Evolutionary conservation across 2,888 invertebrate species (phyloP).

Genomic region (Caenorhabditis sp.): DNA sequence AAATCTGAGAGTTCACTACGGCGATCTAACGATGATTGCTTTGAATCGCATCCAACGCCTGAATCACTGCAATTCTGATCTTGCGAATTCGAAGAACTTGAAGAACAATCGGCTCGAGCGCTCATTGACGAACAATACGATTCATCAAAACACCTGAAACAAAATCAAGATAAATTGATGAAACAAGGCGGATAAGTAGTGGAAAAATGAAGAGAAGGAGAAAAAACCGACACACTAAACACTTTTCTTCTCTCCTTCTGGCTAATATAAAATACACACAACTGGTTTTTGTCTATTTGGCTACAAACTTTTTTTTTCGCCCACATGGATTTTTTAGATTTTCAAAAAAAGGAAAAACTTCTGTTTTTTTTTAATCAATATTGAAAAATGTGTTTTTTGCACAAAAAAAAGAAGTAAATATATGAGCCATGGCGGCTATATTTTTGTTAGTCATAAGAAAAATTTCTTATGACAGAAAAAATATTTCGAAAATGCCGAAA

Average conservation of each 20-base stretch:
- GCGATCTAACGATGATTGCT: slow-evolving; percentile 56
- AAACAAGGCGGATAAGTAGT: background rate
- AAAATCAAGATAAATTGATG: background rate
- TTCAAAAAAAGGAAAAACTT: background rate
- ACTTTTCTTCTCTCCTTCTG: background rate
- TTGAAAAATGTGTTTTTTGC: background rate
- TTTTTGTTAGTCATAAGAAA: no score
- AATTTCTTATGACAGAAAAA: no score
- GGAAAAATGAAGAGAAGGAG: background rate
- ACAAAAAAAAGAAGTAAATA: no score
- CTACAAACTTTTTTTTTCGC: background rate
- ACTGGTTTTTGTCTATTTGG: background rate
- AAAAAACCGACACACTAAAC: slow-evolving; percentile 1
- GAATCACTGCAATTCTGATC: slow-evolving; percentile 30
- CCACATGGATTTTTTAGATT: background rate
- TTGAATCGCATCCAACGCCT: slow-evolving; percentile 44
- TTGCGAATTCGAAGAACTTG: slow-evolving; percentile 38
- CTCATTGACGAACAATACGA: slow-evolving; percentile 31
- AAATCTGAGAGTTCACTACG: slow-evolving; percentile 49
- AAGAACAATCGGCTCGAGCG: slow-evolving; percentile 37
- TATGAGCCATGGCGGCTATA: no score
- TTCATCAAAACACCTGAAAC: slow-evolving; percentile 43
- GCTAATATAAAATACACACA: background rate
- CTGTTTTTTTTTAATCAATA: background rate
- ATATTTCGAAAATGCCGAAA: no score